Evolutionary conservation across 2,797 vertebrate genomes (phyloP).

Genomic region (Poliocrania exsul): DNA sequence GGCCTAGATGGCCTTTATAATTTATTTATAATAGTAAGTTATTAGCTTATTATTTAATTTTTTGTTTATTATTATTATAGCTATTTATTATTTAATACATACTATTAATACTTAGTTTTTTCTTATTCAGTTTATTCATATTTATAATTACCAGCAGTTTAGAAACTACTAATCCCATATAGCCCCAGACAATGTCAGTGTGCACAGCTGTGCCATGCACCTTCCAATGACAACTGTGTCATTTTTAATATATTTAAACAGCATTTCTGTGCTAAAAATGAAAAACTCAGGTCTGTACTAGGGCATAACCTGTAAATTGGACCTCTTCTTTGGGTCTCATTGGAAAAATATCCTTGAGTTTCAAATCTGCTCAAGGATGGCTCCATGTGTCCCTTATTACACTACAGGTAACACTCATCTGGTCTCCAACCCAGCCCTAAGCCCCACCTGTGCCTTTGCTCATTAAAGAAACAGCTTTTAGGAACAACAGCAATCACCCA

Average conservation of each 20-base stretch:
- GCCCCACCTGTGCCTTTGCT: fast-evolving
- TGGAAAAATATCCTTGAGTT: not conserved
- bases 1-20: not conserved
- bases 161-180: not conserved
- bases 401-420: fast-evolving
- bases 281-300: not conserved
- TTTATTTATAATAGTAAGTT: not conserved
- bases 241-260: not conserved
- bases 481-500: not conserved
- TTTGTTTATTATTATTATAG: not conserved
- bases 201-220: fast-evolving
- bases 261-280: not conserved
- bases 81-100: not conserved
- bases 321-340: not conserved
- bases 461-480: fast-evolving
- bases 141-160: not conserved
- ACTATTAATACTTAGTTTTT: not conserved
- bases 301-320: not conserved
- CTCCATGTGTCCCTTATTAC: not conserved
- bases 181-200: not conserved
- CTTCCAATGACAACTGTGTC: fast-evolving
- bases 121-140: not conserved
- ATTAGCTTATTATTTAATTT: not conserved
- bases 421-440: not conserved
- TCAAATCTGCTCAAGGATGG: not conserved